Percentiles rank a stretch among this genome's conserved stretches.
phyloP scores from a whole-genome alignment of 2,797 vertebrate genomes.

The Astyanax mexicanus region DNA sequence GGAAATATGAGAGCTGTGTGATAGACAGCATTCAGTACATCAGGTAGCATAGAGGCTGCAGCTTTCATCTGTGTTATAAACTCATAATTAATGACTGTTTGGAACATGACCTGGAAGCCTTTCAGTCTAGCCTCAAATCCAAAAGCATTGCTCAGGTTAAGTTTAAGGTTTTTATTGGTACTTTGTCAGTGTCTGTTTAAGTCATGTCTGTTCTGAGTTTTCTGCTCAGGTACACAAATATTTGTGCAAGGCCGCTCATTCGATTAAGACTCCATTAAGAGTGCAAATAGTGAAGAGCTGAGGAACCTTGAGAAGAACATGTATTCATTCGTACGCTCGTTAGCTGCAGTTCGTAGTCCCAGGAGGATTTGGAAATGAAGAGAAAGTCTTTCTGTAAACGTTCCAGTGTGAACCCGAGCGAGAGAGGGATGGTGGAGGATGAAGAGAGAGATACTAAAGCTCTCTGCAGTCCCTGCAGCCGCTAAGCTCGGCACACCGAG shows the following conservation, averaged over 20 bases:
- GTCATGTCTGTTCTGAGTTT: not conserved
- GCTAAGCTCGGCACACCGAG: constrained; percentile 52
- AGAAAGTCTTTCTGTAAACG: not conserved
- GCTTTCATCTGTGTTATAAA: not conserved
- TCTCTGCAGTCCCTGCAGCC: constrained; percentile 54
- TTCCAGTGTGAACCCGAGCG: not conserved
- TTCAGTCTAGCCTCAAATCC: no score
- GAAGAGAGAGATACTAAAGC: constrained; percentile 57
- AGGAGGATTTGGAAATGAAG: not conserved
- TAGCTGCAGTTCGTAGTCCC: not conserved
- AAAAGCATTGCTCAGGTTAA: not conserved
- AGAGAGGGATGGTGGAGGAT: not conserved
- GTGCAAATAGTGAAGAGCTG: not conserved
- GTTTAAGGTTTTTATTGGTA: not conserved
- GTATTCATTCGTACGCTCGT: not conserved
- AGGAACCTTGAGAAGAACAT: not conserved
- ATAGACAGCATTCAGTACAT: constrained; percentile 2
- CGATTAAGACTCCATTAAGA: not conserved
- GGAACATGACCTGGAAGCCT: not conserved
- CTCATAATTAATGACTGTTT: constrained; percentile 3
- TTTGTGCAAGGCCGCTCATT: not conserved
- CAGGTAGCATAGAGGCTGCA: not conserved
- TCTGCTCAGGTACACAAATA: not conserved
- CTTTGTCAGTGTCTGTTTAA: not conserved
- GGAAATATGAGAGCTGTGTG: not conserved